Base-by-base conservation (phyloP, 2,888 invertebrate species). In the Vannuccia rotundouncinata region DNA sequence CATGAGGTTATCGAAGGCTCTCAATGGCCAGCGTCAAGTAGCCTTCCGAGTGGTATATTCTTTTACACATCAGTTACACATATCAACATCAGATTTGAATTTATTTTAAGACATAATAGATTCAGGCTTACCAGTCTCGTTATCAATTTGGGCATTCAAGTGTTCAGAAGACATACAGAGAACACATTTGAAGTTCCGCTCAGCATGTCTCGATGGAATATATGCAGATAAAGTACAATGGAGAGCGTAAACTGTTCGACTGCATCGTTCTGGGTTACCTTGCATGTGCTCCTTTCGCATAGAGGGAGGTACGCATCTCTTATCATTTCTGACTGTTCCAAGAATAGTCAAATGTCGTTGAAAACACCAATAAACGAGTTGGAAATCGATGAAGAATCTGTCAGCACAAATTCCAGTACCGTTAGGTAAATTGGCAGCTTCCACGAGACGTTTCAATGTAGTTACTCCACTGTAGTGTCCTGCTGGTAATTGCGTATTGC, bases 241-340 rank as follows among this genome's bases (percentile, higher is more conserved):
- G 25, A n/a, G 10, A 5, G 66, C 66, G 25, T n/a, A 66, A n/a
- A 66, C 25, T 5, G 5, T 66, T 66, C 66, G 66, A n/a, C 17
- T n/a, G 25, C 25, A 66, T 5, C 66, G 17, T 66, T 66, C 66
- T n/a, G 66, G 22, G 25, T 66, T 66, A 5, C 66, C 66, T 66
- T 27, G 10, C 66, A 66, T 66, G 45, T 45, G 45, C n/a, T n/a
- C n/a, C n/a, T n/a, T n/a, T n/a, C n/a, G n/a, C n/a, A n/a, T n/a
- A 66, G 66, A 66, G 25, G 66, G 66, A 66, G 66, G 66, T n/a
- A 66, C 66, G 25, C 66, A 66, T 66, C 66, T 5, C 25, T 66
- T 66, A 22, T 66, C 66, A 66, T 66, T 66, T 5, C 66, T 5
- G 66, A 66, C 66, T n/a, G 66, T 66, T 66, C 66, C 66, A 22